Evolutionary conservation across 2,113 vertebrate species (phyloP).

Genomic region (Pitta sordida): DNA sequence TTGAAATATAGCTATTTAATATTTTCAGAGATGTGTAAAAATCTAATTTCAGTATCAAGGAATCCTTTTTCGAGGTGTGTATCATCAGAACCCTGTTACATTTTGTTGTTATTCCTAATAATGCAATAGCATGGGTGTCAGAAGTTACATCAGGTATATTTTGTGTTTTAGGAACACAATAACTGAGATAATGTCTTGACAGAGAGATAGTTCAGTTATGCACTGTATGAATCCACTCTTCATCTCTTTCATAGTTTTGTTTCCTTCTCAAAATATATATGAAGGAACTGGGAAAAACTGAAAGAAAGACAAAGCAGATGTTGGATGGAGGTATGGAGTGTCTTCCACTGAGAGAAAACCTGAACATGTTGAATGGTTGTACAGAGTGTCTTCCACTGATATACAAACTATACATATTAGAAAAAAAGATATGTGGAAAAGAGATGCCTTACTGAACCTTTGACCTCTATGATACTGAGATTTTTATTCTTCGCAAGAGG

Average conservation of each 20-base stretch:
- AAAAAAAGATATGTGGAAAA: neutral
- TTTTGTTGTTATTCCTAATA: neutral
- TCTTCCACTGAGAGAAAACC: neutral
- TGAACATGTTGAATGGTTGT: neutral
- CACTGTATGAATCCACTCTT: neutral
- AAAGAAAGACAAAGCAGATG: neutral
- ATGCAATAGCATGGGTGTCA: rapidly evolving
- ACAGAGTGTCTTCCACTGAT: neutral
- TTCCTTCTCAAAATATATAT: neutral
- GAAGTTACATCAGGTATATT: neutral
- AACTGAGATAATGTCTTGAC: neutral
- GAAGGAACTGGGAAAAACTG: neutral
- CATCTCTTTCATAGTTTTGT: neutral
- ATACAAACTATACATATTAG: neutral
- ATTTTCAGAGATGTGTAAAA: neutral
- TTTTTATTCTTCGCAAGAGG: neutral
- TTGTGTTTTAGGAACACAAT: neutral
- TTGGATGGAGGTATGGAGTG: neutral
- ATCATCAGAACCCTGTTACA: neutral
- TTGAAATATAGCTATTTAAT: neutral
- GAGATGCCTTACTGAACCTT: neutral
- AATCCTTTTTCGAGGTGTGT: neutral
- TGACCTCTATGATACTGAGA: neutral
- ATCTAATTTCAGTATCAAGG: neutral
- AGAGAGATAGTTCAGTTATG: neutral